Base-by-base conservation (phyloP, 53 echinoderm and acorn worm species). In the Temnopleurus reevesii region DNA sequence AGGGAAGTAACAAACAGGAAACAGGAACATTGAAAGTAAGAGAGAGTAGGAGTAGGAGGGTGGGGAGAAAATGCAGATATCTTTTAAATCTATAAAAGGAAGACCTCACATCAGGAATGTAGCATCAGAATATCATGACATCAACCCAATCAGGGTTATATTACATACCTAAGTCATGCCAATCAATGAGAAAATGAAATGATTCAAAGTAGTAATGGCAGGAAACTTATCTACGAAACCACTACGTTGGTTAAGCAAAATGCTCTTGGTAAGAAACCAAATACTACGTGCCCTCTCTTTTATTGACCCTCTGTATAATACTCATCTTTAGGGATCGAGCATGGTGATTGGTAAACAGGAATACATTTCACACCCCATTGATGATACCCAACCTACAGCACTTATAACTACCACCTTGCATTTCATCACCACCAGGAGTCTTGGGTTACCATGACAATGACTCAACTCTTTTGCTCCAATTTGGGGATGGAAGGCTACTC, bases 391-490 rank as follows among this genome's bases (percentile, higher is more conserved):
- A 46, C 79, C 46, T 49, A 47, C 45, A n/a, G 25, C 25, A 79
- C 23, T 79, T 28, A 25, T 47, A 26, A 49, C 1, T 1, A 46
- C 26, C 79, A 30, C 49, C 47, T 79, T 28, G 17, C 51, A 49
- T 79, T 79, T 79, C 79, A 79, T 13, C 38, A 38, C 46, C 49
- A 49, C 51, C 51, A 79, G 30, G 29, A 79, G 79, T 46, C 79
- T 79, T 12, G 0, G 29, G 79, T 79, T 79, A 12, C 79, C 49
- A 79, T 46, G 79, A 47, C 46, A 79, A 79, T 49, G 79, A 79
- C 46, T 49, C 46, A 79, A 12, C 79, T 79, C 79, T 79, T 47
- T 28, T 49, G 79, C 79, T 49, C 79, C 79, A 79, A 79, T 79
- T 65, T 79, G 36, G 49, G 44, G 43, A 2, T 13, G 31, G 46